Evolutionary conservation across 2,113 vertebrate genomes (phyloP), one percentile per base, ranked within the genome.

Genomic region (Ariopsis seemanni): DNA sequence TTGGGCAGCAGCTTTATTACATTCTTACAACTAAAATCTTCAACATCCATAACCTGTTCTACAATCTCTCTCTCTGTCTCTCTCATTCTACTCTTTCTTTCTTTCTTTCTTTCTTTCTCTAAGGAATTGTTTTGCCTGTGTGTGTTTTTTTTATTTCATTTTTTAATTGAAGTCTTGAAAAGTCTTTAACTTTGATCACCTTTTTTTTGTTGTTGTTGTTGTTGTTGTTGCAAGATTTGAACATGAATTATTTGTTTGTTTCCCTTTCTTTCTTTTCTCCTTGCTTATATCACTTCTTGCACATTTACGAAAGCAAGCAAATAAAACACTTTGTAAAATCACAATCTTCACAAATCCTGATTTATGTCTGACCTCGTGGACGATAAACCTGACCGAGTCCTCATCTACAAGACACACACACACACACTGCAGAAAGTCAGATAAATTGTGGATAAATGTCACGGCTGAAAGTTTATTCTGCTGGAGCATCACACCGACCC

Each of bases 381-480:
- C 4, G 63, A 67, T 11, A n/a, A 12, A 63, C 60, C 5, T 17
- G 55, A 4, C 60, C 7, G 7, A 63, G 2, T 57, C 20, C 60
- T n/a, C 25, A 65, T 4, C 25, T 65, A 65, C 25, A 65, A 4
- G 42, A 6, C 25, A 4, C 27, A 69, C 65, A 30, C 48, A 22
- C 69, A 8, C 69, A 71, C 30, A 71, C 27, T 71, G 10, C 15
- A 20, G 2, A 20, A 34, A 72, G 6, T 34, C 7, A 72, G 69
- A 72, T 8, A 18, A 20, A 72, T 72, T 72, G 4, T 30, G 30
- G 20, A 18, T 9, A 42, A 34, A 75, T 11, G 74, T 77, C 20
- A 77, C 12, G 2, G 74, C 22, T 1, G 48, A 15, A 63, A 79
- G 83, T 78, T 34, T 18, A 34, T 79, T 88, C 84, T 83, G 89